Evolutionary conservation across 2,113 vertebrate genomes (phyloP), one percentile per base, ranked within the genome.

Genomic region (Butastur rufipennis): DNA sequence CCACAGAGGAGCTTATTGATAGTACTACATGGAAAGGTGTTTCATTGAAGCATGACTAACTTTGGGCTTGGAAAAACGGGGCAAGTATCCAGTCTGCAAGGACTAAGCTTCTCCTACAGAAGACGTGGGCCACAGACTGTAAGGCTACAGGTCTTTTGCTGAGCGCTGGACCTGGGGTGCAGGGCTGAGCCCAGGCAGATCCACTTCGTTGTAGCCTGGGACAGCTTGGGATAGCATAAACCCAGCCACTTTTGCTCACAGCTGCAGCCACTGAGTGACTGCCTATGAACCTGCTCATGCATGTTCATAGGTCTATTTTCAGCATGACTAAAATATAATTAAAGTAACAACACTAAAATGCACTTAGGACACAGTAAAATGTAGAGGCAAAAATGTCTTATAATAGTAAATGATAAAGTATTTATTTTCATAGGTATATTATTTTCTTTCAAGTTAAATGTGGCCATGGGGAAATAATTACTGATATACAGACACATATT

Each of bases 401-500:
- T 23, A 80, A 23, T 5, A 79, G 59, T 32, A 94, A 78, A 86
- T 53, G 26, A 50, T 22, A 55, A 95, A 61, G 17, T 84, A 82
- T 75, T 72, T 96, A 7, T 77, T 95, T 97, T 86, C 56, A 25
- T 36, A 88, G 42, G 40, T 88, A 53, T 72, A 55, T 81, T 81
- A 72, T 95, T 95, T 96, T 86, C 26, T 88, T 79, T 73, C n/a
- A 75, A 62, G 53, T 93, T 94, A 91, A 93, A 87, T 68, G 50
- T 65, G 63, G 43, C 93, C 78, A 67, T 8, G 12, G 55, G 89
- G 47, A 93, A 83, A 93, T 80, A 94, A 96, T 84, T 95, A 74
- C 18, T 62, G 42, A 31, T 63, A 79, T 22, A 80, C 5, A 73
- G 61, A 38, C n/a, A 43, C 0, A 0, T 78, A 87, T 88, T 83